phyloP scores from a whole-genome alignment of 2,113 vertebrate species.

The Stegastes partitus region DNA sequence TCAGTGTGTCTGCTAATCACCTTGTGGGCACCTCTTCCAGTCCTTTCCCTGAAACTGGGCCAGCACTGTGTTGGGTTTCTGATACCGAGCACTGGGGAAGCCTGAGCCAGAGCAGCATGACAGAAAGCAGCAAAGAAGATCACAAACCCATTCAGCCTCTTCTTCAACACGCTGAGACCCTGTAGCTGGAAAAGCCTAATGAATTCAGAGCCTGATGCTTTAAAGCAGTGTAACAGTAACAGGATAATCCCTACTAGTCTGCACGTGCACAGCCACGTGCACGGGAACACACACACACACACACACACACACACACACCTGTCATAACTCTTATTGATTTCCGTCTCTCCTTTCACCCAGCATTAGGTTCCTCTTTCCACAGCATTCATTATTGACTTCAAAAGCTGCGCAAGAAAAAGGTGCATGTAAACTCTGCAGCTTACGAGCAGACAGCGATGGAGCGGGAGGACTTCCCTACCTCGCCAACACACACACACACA shows the following conservation, averaged over 20 bases:
- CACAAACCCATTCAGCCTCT: constrained; percentile 28
- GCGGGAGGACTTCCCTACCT: background rate
- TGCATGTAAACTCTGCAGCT: background rate
- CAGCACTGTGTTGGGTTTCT: constrained; percentile 1
- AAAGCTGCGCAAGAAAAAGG: background rate
- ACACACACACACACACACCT: background rate
- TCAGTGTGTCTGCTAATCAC: background rate
- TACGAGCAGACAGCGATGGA: background rate
- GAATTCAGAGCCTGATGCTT: constrained; percentile 50
- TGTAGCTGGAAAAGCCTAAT: constrained; percentile 37
- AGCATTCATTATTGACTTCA: constrained; percentile 14
- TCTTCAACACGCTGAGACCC: constrained; percentile 8
- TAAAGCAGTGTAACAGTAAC: constrained; percentile 48
- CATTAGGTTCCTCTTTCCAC: constrained; percentile 22
- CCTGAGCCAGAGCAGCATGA: constrained; percentile 33
- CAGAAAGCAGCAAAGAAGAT: constrained; percentile 37
- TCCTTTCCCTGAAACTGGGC: background rate
- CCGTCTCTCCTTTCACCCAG: background rate
- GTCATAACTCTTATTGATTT: constrained; percentile 28
- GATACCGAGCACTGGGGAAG: background rate
- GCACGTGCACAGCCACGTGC: constrained; percentile 1
- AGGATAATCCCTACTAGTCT: constrained; percentile 40
- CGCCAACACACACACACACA: background rate
- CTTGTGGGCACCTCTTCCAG: background rate
- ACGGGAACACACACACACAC: background rate